Evolutionary conservation across 2,797 vertebrate species (phyloP), one percentile per base, ranked within the genome.

Genomic region (Decapterus maruadsi): DNA sequence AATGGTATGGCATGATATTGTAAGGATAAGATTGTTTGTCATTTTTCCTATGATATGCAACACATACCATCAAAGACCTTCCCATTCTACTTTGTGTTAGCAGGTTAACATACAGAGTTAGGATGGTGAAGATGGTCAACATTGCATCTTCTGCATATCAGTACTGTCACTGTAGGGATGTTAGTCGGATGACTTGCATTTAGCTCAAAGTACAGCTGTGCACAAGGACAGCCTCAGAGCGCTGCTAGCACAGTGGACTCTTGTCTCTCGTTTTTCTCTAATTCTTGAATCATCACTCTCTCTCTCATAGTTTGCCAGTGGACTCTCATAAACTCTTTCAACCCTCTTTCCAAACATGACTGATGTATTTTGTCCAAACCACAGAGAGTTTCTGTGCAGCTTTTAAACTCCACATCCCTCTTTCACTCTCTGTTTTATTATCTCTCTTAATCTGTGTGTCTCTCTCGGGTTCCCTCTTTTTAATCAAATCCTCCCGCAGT

Each of bases 401-500:
- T 73, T 70, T 60, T 58, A 12, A 66, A 48, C 65, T 62, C 69
- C 38, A 14, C 42, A 61, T 36, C 53, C 8, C 29, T 31, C 6
- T 56, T 68, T 72, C 26, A 54, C 6, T 70, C 53, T 61, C 16
- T 20, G 10, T 46, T 60, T 77, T 16, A 64, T 70, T 34, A 17
- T 31, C 31, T 73, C 42, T 75, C 11, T 59, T 34, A 17, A 46
- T 78, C 69, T 64, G 56, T 69, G 8, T 58, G 56, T 69, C 4
- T 60, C 42, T 76, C 67, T 59, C 43, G 55, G 55, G 31, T 66
- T 74, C 61, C 73, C 34, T 36, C 1, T 60, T 67, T 51, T 38
- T 22, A 34, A n/a, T 78, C 40, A 68, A 57, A 70, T 34, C 72
- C 50, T 31, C 57, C 48, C 55, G 67, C 66, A 72, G 36, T 81